phyloP scores from a whole-genome alignment of 1,140 invertebrate genomes.

The Eumaeus atala region DNA sequence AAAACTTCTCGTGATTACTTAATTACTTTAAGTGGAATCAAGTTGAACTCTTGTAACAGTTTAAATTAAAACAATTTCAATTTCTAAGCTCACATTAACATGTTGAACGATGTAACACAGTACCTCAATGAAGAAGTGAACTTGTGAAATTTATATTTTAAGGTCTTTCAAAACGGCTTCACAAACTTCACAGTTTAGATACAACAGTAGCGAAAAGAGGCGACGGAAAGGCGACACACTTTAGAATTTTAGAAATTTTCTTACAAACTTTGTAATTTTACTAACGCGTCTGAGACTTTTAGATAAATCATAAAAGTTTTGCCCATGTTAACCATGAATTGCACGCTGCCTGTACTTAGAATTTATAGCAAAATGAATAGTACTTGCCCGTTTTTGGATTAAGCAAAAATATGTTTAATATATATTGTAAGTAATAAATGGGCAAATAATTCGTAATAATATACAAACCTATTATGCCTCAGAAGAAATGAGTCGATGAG shows the following conservation, averaged over 20 bases:
- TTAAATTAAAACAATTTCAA: slow-evolving; percentile 27
- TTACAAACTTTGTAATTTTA: slow-evolving; percentile 50
- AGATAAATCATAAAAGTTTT: slow-evolving; percentile 57
- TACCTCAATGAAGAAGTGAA: slow-evolving; percentile 49
- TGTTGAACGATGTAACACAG: slow-evolving; percentile 48
- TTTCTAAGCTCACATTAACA: slow-evolving; percentile 38
- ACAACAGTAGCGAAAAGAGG: slow-evolving; percentile 40
- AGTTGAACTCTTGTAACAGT: slow-evolving; percentile 16
- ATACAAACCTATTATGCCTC: not conserved
- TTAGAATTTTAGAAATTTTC: slow-evolving; percentile 64
- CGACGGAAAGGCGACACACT: slow-evolving; percentile 44
- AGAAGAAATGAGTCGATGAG: not conserved
- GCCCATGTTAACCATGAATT: slow-evolving; percentile 33
- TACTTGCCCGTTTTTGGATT: not conserved
- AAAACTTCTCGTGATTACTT: not conserved
- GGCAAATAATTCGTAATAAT: not conserved
- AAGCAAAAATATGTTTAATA: not conserved
- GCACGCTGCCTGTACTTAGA: not conserved
- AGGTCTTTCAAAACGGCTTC: slow-evolving; percentile 50
- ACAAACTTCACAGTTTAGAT: slow-evolving; percentile 42
- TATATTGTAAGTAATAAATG: too few species aligned
- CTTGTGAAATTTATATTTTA: slow-evolving; percentile 64
- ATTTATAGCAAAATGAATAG: not conserved
- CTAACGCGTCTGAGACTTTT: slow-evolving; percentile 35
- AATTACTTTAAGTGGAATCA: slow-evolving; percentile 11